Percentiles rank a stretch among this genome's conserved stretches.
Evolutionary conservation across 2,888 invertebrate species (phyloP).

Genomic region (Eudemis profundana): DNA sequence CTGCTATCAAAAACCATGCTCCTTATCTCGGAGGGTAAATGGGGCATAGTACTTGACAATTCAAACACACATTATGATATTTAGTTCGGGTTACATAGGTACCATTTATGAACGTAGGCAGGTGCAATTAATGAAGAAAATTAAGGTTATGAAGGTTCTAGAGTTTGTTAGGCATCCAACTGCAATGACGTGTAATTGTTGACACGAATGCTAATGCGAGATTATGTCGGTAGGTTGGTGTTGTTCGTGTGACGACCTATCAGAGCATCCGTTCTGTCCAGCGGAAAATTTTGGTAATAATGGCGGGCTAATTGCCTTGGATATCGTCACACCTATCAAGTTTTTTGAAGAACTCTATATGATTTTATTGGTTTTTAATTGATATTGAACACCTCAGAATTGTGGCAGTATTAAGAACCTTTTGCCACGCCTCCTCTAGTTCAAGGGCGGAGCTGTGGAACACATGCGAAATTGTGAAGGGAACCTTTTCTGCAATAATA

Average conservation of each 20-base stretch:
- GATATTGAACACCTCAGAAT: conserved; percentile 17
- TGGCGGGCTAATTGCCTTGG: conserved; percentile 28
- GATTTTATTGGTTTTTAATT: conserved; percentile 28
- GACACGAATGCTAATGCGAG: conserved; percentile 14
- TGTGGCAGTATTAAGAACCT: conserved; percentile 15
- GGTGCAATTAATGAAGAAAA: not conserved
- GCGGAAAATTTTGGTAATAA: conserved; percentile 29
- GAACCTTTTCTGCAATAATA: conserved; percentile 12
- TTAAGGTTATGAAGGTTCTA: not conserved
- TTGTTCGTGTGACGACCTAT: conserved; percentile 6
- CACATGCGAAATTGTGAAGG: conserved; percentile 26
- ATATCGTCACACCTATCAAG: conserved; percentile 5
- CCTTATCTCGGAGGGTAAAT: not conserved
- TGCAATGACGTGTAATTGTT: not conserved
- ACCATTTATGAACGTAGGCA: not conserved
- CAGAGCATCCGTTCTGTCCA: conserved; percentile 19
- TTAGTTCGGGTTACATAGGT: not conserved
- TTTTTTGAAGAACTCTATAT: conserved; percentile 13
- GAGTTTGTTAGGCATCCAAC: not conserved
- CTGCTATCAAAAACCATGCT: not conserved
- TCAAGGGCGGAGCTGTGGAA: conserved; percentile 32
- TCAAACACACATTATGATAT: too few species aligned
- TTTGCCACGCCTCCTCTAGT: conserved; percentile 29
- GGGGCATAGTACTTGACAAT: not conserved
- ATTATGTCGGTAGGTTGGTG: conserved; percentile 28